These are phyloP conservation scores for Holacanthus passer DNA, from an alignment of 2,113 vertebrate species.

Conservation along the genomic window DNA sequence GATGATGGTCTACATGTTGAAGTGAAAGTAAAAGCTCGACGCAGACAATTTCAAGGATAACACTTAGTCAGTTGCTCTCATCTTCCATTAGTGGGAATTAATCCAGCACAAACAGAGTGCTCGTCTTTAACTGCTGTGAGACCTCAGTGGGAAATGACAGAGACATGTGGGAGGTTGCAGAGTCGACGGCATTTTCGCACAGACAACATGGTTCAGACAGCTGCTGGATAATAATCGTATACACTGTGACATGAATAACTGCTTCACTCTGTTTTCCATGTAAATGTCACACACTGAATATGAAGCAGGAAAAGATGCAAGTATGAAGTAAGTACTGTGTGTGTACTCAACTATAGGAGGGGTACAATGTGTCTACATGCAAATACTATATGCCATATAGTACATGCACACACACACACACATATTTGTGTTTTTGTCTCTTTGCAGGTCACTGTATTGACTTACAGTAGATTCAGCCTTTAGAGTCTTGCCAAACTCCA, in stretches of 20 bases:
- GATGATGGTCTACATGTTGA: background rate
- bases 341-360: background rate
- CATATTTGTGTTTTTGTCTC: background rate
- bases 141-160: constrained; percentile 2
- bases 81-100: background rate
- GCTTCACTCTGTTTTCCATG: background rate
- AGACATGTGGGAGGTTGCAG: background rate
- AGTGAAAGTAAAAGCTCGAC: background rate
- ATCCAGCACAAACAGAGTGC: background rate
- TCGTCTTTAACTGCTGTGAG: background rate
- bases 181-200: background rate
- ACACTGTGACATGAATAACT: background rate
- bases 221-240: constrained; percentile 11
- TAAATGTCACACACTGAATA: background rate
- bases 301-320: background rate
- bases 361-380: background rate
- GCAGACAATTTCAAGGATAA: background rate
- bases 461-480: background rate
- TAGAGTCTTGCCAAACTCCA: background rate
- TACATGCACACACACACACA: background rate
- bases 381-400: too few species aligned
- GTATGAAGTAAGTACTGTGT: background rate
- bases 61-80: background rate
- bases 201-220: constrained; percentile 7
- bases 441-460: background rate